These are phyloP conservation scores for Synergus umbraculus DNA, from an alignment of 2,888 invertebrate species.

Conservation along the genomic window DNA sequence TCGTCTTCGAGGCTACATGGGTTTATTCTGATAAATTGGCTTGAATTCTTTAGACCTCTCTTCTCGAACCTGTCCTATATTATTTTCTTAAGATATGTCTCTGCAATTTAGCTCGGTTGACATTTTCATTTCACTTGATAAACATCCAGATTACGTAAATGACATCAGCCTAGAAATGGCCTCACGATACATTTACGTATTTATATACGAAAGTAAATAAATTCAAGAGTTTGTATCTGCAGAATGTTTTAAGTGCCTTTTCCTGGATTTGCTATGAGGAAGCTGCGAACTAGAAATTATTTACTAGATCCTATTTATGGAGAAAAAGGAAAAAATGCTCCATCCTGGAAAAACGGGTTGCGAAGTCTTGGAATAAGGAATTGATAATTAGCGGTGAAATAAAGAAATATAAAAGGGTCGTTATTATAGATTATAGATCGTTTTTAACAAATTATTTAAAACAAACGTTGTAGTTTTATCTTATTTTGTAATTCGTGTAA, in stretches of 20 bases:
- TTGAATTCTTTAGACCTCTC: constrained; percentile 18
- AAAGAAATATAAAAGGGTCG: background rate
- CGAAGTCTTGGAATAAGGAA: background rate
- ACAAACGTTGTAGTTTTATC: background rate
- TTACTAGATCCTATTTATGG: background rate
- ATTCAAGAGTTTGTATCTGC: background rate
- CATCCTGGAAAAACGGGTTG: constrained; percentile 17
- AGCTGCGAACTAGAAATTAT: background rate
- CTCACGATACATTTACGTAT: background rate
- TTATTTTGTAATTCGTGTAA: background rate
- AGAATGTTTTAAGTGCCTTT: constrained; percentile 9
- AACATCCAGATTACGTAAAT: constrained; percentile 32
- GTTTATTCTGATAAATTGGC: constrained; percentile 28
- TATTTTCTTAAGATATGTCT: constrained; percentile 23
- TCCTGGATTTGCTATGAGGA: constrained; percentile 1
- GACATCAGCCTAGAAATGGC: constrained; percentile 2
- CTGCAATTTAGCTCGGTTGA: constrained; percentile 6
- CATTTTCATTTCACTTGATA: constrained; percentile 32
- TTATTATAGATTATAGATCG: too few species aligned
- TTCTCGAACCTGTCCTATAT: constrained; percentile 25
- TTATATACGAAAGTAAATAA: constrained; percentile 16
- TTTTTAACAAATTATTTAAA: too few species aligned
- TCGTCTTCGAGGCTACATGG: constrained; percentile 6
- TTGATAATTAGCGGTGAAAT: background rate
- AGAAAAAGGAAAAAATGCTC: background rate